Evolutionary conservation across 1,140 invertebrate species (phyloP), one percentile per base, ranked within the genome.

Genomic region (Drosophila bocki): DNA sequence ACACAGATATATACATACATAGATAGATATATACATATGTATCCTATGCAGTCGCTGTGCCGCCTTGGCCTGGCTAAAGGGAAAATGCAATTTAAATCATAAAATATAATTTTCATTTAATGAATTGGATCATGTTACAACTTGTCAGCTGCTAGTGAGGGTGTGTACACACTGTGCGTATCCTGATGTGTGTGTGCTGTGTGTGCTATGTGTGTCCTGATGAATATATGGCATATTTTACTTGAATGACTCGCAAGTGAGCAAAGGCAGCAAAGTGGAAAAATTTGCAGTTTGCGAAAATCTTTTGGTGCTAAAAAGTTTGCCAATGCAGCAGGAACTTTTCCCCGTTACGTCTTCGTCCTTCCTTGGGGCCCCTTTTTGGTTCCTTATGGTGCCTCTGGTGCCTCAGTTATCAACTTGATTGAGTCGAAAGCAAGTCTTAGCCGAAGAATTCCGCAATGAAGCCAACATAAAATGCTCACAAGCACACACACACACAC

Each of bases 91-190:
- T 88, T 84, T 88, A 75, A 88, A 88, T 88, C 84, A 88, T 80
- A 80, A 77, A 88, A 88, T 88, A 84, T 90, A 84, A 88, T 88
- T 90, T 87, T 75, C 74, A 62, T 84, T 78, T 88, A 88, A 88
- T 88, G 85, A 88, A 88, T 87, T 87, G 80, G 84, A 87, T 87
- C 78, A 87, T 60, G 65, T 68, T 63, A 58, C 57, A 68, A 63
- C 50, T 61, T 78, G 39, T 50, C 56, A 58, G 50, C 1, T 47
- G 53, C 57, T 5, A n/a, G 41, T 13, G 37, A 11, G 9, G 17
- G 61, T 57, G 59, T 50, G 60, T 12, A 51, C 22, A 50, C 13
- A 50, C 47, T 50, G 47, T 17, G 9, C 26, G 26, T 17, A 51
- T 29, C 26, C 26, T 29, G 26, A 29, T 29, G 26, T 6, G 26